Percentiles rank a stretch among this genome's conserved stretches.
phyloP scores from a whole-genome alignment of 2,113 vertebrate genomes.

The Campylomormyrus numenius region DNA sequence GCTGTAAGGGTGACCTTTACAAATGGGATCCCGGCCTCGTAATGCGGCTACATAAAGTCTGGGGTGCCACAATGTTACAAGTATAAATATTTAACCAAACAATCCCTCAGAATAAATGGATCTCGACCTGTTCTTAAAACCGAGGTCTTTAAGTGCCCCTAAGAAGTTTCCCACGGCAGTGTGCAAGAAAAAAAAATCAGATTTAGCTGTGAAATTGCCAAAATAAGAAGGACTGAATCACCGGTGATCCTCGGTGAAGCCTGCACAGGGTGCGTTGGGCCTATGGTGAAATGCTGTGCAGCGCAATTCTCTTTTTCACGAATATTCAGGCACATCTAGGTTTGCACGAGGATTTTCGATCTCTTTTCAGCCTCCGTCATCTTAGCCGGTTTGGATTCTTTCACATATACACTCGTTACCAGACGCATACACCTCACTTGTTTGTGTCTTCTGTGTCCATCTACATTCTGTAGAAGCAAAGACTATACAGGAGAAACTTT shows the following conservation, averaged over 20 bases:
- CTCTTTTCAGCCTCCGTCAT: not conserved
- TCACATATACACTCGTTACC: not conserved
- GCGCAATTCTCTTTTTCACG: not conserved
- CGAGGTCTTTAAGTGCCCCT: constrained; percentile 1
- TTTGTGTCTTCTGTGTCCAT: not conserved
- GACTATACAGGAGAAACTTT: not conserved
- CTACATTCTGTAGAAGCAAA: not conserved
- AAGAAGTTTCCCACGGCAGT: constrained; percentile 12
- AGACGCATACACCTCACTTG: not conserved
- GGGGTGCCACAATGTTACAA: constrained; percentile 34
- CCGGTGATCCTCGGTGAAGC: not conserved
- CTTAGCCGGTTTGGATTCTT: not conserved
- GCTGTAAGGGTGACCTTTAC: constrained; percentile 33
- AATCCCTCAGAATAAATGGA: constrained; percentile 42
- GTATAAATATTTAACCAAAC: constrained; percentile 52
- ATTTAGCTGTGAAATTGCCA: not conserved
- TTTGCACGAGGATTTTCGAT: not conserved
- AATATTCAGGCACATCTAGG: not conserved
- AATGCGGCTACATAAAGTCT: constrained; percentile 38
- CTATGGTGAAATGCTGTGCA: not conserved
- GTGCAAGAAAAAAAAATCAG: constrained; percentile 1
- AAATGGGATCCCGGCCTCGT: constrained; percentile 42
- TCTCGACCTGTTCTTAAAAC: constrained; percentile 32
- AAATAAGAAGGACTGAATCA: not conserved
- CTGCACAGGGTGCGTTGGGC: not conserved